phyloP scores from a whole-genome alignment of 2,113 vertebrate genomes.

The Tichodroma muraria region DNA sequence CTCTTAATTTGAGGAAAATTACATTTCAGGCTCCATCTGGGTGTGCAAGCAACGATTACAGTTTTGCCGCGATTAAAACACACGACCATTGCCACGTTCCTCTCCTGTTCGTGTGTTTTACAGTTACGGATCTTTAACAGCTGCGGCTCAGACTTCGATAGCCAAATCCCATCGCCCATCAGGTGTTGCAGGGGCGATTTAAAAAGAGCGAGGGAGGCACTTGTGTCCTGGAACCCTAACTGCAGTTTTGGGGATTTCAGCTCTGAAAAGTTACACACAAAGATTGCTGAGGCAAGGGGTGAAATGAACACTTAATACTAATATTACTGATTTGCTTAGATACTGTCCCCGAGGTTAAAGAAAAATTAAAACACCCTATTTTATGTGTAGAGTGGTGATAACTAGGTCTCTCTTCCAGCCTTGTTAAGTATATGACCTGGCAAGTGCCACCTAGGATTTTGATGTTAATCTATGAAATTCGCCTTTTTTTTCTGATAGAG shows the following conservation, averaged over 20 bases:
- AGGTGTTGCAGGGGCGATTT: neutral
- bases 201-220: neutral
- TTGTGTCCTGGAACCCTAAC: neutral
- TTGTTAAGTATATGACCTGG: conserved; percentile 37
- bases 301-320: neutral
- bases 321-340: neutral
- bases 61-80: neutral
- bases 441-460: conserved; percentile 36
- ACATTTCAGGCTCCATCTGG: neutral
- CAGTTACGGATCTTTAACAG: neutral
- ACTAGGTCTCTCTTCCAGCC: neutral
- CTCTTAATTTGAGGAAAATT: neutral
- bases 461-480: neutral
- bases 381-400: neutral
- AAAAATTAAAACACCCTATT: conserved; percentile 1
- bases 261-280: neutral
- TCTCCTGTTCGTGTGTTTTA: neutral
- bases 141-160: neutral
- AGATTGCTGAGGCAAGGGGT: neutral
- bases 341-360: neutral
- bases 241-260: neutral
- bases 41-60: neutral
- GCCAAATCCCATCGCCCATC: neutral
- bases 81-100: neutral
- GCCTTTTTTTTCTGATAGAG: neutral